Evolutionary conservation across 64 coral and sea anemone species (phyloP).

Genomic region (Platygyra sinensis): DNA sequence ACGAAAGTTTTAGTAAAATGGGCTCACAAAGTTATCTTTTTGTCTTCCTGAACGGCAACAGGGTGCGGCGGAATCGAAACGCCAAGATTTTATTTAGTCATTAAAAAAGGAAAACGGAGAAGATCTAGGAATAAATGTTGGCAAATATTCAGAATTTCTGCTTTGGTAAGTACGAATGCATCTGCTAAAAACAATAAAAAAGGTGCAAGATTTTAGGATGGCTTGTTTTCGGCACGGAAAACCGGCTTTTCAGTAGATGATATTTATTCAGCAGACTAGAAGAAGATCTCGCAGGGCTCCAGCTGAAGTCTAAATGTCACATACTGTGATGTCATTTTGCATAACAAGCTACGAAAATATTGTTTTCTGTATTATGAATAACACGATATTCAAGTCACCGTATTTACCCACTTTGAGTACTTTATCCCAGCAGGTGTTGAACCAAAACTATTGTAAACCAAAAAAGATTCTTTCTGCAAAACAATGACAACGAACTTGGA

Average conservation of each 20-base stretch:
- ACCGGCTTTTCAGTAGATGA: too few species aligned
- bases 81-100: background rate
- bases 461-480: background rate
- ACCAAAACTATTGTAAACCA: background rate
- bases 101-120: background rate
- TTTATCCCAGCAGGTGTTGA: background rate
- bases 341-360: background rate
- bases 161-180: too few species aligned
- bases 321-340: background rate
- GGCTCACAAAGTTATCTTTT: background rate
- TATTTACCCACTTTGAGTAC: background rate
- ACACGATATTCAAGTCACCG: background rate
- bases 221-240: too few species aligned
- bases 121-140: background rate
- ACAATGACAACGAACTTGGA: background rate
- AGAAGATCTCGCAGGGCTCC: background rate
- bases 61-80: background rate
- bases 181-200: too few species aligned
- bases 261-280: too few species aligned
- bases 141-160: background rate
- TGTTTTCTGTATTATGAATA: too few species aligned
- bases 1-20: too few species aligned
- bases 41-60: background rate
- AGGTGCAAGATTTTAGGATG: too few species aligned
- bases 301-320: background rate